These are phyloP conservation scores for Danionella dracula DNA, from an alignment of 2,797 vertebrate genomes.

Conservation along the genomic window DNA sequence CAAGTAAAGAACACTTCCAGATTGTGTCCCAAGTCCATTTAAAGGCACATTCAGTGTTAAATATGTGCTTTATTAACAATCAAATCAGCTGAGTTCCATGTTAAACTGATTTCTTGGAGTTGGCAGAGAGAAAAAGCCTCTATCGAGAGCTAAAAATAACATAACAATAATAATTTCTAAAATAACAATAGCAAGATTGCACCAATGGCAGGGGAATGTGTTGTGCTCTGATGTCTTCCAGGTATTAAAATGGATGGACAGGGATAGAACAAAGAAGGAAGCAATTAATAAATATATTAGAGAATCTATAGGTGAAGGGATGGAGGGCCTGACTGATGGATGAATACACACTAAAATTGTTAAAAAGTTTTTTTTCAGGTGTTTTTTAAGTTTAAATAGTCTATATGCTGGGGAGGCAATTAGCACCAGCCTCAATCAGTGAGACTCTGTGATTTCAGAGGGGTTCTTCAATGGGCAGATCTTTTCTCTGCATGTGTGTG, in stretches of 20 bases:
- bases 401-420: too few species aligned
- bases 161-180: neutral
- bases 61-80: conserved; percentile 17
- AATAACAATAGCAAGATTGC: neutral
- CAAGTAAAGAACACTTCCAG: neutral
- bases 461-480: too few species aligned
- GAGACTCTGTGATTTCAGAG: too few species aligned
- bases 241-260: too few species aligned
- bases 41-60: conserved; percentile 4
- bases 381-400: too few species aligned
- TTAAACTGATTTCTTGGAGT: conserved; percentile 2
- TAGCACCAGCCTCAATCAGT: too few species aligned
- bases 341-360: too few species aligned
- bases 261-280: too few species aligned
- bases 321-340: too few species aligned
- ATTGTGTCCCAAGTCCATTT: neutral
- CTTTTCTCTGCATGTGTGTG: too few species aligned
- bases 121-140: neutral
- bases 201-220: neutral
- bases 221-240: neutral
- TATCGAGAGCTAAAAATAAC: conserved; percentile 6
- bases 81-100: neutral
- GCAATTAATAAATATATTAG: neutral
- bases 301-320: too few species aligned
- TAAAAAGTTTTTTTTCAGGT: too few species aligned